Evolutionary conservation across 2,888 invertebrate genomes (phyloP).

Genomic region (Timema cristinae): DNA sequence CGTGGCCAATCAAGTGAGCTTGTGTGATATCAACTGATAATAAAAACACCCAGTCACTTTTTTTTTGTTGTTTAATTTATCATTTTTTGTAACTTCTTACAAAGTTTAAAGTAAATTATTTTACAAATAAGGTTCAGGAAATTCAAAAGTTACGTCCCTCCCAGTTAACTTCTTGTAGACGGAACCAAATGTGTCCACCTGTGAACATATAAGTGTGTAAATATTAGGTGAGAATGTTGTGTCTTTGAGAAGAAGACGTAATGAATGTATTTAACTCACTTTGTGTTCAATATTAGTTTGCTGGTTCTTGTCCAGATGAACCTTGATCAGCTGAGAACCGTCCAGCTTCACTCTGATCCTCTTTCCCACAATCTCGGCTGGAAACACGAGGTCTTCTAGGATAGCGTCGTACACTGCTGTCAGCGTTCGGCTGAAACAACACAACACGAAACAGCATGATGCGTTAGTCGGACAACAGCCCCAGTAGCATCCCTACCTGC

Average conservation of each 20-base stretch:
- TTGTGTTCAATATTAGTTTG: constrained; percentile 99
- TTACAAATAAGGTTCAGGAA: constrained; percentile 97
- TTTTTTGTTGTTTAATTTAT: constrained; percentile 10
- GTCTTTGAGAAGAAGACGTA: too few species aligned
- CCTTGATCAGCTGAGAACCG: constrained; percentile 94
- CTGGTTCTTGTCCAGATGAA: constrained; percentile 96
- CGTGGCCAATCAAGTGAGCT: too few species aligned
- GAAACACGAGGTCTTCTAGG: constrained; percentile 95
- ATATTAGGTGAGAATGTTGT: too few species aligned
- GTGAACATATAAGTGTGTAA: constrained; percentile 38
- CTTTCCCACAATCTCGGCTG: constrained; percentile 99
- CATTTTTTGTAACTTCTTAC: constrained; percentile 15
- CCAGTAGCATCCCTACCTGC: too few species aligned
- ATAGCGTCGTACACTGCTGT: constrained; percentile 98
- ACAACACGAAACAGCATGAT: too few species aligned
- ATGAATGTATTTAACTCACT: constrained; percentile 51
- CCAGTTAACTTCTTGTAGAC: constrained; percentile 99
- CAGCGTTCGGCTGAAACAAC: constrained; percentile 70
- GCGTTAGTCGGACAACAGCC: too few species aligned
- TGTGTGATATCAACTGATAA: too few species aligned
- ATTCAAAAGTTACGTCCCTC: constrained; percentile 98
- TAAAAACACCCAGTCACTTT: too few species aligned
- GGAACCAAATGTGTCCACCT: constrained; percentile 97
- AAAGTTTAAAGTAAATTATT: constrained; percentile 11
- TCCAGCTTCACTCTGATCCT: constrained; percentile 94